Evolutionary conservation across 2,797 vertebrate species (phyloP), one percentile per base, ranked within the genome.

Genomic region (Notolabrus celidotus): DNA sequence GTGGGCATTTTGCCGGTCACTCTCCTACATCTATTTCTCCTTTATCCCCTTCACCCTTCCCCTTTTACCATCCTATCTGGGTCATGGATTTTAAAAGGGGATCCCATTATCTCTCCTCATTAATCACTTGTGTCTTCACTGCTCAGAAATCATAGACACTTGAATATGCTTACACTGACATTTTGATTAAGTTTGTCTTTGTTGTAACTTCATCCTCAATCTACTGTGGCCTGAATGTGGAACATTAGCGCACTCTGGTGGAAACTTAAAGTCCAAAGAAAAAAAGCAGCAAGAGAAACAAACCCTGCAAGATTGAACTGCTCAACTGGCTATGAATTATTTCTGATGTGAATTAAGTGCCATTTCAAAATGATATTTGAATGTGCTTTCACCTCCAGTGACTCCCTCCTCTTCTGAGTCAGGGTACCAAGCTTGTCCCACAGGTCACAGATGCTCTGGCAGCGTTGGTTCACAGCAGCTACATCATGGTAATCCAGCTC

Each of bases 371-470:
- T 15, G 3, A 7, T 5, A 29, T 6, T 14, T 36, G 0, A 60
- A 22, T 41, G 22, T 14, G 9, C 10, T 4, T 42, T 90, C 89
- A 98, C 97, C 97, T 99, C 97, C 72, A 99, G 86, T 1, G 96
- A 92, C 62, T 99, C 98, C 78, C 97, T 96, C 70, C 97, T 94
- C 89, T 99, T 99, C 91, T 99, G 98, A 54, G 98, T 99, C 58
- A 98, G 93, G 1, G 97, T 99, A 71, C 98, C 98, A 88, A 99
- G 79, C 70, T 94, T 94, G 91, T 99, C 98, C 98, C 97, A 99
- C 87, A 98, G 93, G 90, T 99, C 98, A 86, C 98, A 99, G 84
- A 99, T 99, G 80, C 95, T 97, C 93, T 99, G 98, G 89, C 97
- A 99, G 59, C 96, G 95, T 47, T 96, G 94, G 78, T 99, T 99